Evolutionary conservation across 2,888 invertebrate species (phyloP), one percentile per base, ranked within the genome.

Genomic region (Agrilus mali): DNA sequence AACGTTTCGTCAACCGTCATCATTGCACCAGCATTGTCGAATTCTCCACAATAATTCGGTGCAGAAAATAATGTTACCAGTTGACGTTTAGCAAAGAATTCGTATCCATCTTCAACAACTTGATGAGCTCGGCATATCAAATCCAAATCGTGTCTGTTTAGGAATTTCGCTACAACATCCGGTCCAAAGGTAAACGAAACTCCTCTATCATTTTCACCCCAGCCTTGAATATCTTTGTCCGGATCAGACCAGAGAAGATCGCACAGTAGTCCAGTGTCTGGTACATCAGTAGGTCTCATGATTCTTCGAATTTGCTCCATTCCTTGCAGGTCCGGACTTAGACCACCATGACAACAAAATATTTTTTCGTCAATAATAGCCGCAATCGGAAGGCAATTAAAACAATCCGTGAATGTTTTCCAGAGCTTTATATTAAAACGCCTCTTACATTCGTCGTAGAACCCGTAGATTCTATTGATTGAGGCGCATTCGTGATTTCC

Each of bases 391-490:
- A 99, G 75, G 71, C 97, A 98, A 70, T 99, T 98, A 72, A 99
- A 98, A 69, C 97, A 98, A 68, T 98, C 98, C 65, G 88, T 98
- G 71, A 98, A 98, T 7, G 96, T 97, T 74, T 98, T 98, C 97
- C 97, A 98, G 60, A 98, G 72, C 69, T 97, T 98, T 56, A 98
- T 95, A 69, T 95, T 97, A 72, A 90, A 98, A 51, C 97, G 80
- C 62, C 97, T 80, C 72, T 66, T 66, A 69, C 73, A 73, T 62
- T 74, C 74, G 53, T 73, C 73, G 63, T 83, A 84, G 63, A 84
- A 87, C 43, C 97, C 97, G 71, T 98, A 98, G 70, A 98, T 96
- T 73, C 96, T 82, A 73, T 97, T 98, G 75, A 97, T 97, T 69
- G 93, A 93, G 54, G 96, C 96, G 67, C 96, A 89, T 63, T 90